Base-by-base conservation (phyloP, 2,113 vertebrate genomes). In the Lophochroa leadbeateri region DNA sequence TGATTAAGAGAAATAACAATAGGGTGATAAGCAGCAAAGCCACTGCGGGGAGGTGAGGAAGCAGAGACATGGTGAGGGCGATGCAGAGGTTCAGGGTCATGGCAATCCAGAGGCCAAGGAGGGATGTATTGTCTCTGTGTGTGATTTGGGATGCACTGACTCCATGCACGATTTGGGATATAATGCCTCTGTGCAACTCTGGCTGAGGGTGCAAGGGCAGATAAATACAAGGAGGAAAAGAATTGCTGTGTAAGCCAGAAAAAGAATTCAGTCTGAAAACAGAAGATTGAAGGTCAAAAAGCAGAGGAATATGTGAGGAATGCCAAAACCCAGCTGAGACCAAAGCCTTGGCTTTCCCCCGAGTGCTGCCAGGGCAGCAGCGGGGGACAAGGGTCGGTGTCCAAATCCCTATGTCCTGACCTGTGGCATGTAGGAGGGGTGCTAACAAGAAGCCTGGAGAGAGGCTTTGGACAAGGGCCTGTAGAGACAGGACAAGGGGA, bases 341-440 rank as follows among this genome's bases (percentile, higher is more conserved):
- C 76, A 80, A 88, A 91, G 83, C 25, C 65, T n/a, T 7, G 82
- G 72, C 29, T 65, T 17, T 13, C 13, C 15, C 41, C 23, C 0
- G 1, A 10, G 67, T 0, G 71, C 29, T 6, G 1, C 7, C 21
- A 3, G 33, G 35, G 79, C 25, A 65, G 33, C 70, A 2, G 75
- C 13, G 70, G 14, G 61, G n/a, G 70, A 44, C 65, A 16, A 43
- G 61, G 64, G 55, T n/a, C 1, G 0, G 16, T 2, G 12, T 39
- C 61, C 55, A 20, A 14, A 0, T 21, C 82, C 65, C 35, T 9
- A 0, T 18, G 6, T 65, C n/a, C 47, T 4, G 78, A 39, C 17
- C 92, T 2, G 4, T 27, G 17, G 41, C 52, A 28, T 1, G 0
- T 1, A n/a, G 2, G 4, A 4, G 39, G 28, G 74, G 12, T 27